phyloP scores from a whole-genome alignment of 2,797 vertebrate species.

The Sebastes reedi region DNA sequence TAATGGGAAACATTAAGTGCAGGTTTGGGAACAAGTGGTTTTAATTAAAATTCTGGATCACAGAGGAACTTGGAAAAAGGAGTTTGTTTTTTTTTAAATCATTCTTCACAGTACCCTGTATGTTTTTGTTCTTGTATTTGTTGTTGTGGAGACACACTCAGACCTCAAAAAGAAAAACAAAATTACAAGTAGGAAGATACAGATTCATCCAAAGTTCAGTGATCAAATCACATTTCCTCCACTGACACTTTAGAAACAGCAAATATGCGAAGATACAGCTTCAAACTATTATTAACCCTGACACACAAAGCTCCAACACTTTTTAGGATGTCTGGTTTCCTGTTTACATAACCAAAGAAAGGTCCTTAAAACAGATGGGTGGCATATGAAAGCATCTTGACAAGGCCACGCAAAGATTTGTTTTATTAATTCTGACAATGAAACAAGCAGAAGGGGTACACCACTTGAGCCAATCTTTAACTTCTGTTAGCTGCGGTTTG shows the following conservation, averaged over 20 bases:
- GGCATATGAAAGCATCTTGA: constrained; percentile 61
- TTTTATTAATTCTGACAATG: constrained; percentile 74
- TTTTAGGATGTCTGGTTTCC: constrained; percentile 57
- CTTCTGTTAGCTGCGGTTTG: constrained; percentile 55
- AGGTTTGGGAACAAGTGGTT: constrained; percentile 82
- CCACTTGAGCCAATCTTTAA: constrained; percentile 67
- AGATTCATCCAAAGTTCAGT: constrained; percentile 24
- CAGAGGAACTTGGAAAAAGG: constrained; percentile 66
- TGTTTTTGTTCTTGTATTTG: constrained; percentile 66
- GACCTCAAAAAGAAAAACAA: constrained; percentile 42
- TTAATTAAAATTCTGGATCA: constrained; percentile 82
- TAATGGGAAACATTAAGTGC: constrained; percentile 91
- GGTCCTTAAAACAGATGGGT: constrained; percentile 66
- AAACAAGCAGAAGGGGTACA: constrained; percentile 51
- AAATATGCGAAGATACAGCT: constrained; percentile 25
- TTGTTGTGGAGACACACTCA: constrained; percentile 45
- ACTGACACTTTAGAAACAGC: constrained; percentile 15
- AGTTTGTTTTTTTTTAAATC: constrained; percentile 39
- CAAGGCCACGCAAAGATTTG: constrained; percentile 48
- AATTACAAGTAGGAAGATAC: constrained; percentile 34
- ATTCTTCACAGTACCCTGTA: constrained; percentile 61
- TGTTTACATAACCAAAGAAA: constrained; percentile 59
- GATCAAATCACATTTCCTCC: constrained; percentile 44
- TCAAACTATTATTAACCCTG: constrained; percentile 43
- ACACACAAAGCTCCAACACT: constrained; percentile 29